Base-by-base conservation (phyloP, 2,797 vertebrate genomes). In the Scolopax bukidnonensis region DNA sequence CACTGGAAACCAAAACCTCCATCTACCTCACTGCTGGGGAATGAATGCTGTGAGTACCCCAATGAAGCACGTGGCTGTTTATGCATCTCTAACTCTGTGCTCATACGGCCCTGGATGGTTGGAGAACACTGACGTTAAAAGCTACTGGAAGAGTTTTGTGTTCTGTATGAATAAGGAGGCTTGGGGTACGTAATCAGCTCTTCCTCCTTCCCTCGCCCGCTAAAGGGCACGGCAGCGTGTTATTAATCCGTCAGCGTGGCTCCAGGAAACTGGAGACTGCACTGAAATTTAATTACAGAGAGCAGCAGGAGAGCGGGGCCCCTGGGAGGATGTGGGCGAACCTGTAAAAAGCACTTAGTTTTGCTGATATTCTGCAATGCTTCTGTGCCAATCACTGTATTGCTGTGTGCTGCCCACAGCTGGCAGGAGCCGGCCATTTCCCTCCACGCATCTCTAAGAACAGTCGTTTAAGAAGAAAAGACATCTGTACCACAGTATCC, bases 191-290 rank as follows among this genome's bases (percentile, higher is more conserved):
- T 21, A 47, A 84, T 68, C 63, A 50, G 32, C 38, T 32, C 40
- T 5, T 45, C 43, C 16, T 50, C 54, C 74, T 86, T 33, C 40
- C 30, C 33, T 32, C 80, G 89, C 48, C 64, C 2, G 3, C 63
- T 78, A 15, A 89, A 57, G 68, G 77, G 57, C 78, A 87, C 0
- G n/a, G 84, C 41, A 41, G 61, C 3, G 51, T 71, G 64, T 80
- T 92, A 89, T 89, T 89, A 89, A 89, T 80, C 54, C 2, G 0
- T 28, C 67, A n/a, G 45, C 4, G 19, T 40, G 83, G 78, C 86
- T 89, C 74, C 60, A 64, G 89, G 75, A 87, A 63, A 36, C 89
- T 71, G 63, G 68, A 61, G 81, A 43, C 43, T 76, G 78, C 8
- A 2, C 56, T 89, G 78, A 33, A 65, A 71, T 80, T 53, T 89